phyloP scores from a whole-genome alignment of 2,888 invertebrate species.

The Fissipunctia ypsillon region DNA sequence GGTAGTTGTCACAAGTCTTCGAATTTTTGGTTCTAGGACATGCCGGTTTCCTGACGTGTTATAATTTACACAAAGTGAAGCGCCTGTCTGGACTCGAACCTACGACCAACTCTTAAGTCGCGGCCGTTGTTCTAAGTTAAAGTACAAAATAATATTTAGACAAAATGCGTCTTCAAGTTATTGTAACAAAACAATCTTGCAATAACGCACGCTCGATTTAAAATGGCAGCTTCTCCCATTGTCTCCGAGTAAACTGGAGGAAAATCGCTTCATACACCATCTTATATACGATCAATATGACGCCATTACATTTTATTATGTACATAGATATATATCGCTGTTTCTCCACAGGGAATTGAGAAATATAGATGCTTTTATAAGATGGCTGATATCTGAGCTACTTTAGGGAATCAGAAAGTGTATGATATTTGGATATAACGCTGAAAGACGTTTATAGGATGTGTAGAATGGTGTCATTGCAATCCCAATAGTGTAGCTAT shows the following conservation, averaged over 20 bases:
- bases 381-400: conserved; percentile 59
- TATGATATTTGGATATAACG: conserved; percentile 44
- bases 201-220: conserved; percentile 33
- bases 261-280: conserved; percentile 43
- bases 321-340: conserved; percentile 51
- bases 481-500: neutral
- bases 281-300: conserved; percentile 53
- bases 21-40: too few species aligned
- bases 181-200: neutral
- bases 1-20: too few species aligned
- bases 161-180: neutral
- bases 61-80: too few species aligned
- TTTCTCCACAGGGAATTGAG: conserved; percentile 47
- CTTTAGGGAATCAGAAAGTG: conserved; percentile 57
- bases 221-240: conserved; percentile 23
- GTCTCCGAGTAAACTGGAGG: conserved; percentile 25
- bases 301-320: conserved; percentile 59
- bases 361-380: conserved; percentile 61
- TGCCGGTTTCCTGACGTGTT: too few species aligned
- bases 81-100: too few species aligned
- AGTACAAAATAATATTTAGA: neutral
- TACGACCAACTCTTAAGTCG: too few species aligned
- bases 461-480: conserved; percentile 17
- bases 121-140: neutral
- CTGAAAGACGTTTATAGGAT: conserved; percentile 23